Percentiles rank a stretch among this genome's conserved stretches.
These are phyloP conservation scores for Xanthorhoe spadicearia DNA, from an alignment of 2,888 invertebrate genomes.

Conservation along the genomic window DNA sequence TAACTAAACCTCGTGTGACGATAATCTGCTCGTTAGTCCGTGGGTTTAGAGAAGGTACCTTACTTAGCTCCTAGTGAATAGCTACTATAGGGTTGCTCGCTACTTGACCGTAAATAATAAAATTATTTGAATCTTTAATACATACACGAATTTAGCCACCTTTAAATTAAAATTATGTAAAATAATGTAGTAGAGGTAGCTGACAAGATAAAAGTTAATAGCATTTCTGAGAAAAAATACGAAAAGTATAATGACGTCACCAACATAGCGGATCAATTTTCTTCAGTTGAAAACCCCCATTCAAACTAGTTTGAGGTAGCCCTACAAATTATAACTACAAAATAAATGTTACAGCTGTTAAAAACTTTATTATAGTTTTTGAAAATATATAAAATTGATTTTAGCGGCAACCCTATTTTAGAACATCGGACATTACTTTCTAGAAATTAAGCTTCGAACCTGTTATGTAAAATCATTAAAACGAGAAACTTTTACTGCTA, in stretches of 20 bases:
- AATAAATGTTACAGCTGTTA: too few relatives aligned
- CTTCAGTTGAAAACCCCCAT: too few relatives aligned
- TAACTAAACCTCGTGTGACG: slow-evolving; percentile 34
- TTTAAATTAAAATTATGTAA: too few relatives aligned
- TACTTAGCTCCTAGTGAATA: background rate
- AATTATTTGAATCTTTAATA: too few relatives aligned
- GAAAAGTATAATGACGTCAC: too few relatives aligned
- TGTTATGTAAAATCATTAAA: background rate
- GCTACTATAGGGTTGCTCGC: background rate
- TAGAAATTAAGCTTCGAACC: background rate
- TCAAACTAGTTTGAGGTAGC: too few relatives aligned
- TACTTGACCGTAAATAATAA: background rate
- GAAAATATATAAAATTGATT: background rate
- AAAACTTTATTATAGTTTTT: background rate
- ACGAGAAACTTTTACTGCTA: background rate
- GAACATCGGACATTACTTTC: background rate
- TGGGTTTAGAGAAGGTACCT: background rate
- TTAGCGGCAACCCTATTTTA: background rate
- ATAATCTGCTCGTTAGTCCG: slow-evolving; percentile 37
- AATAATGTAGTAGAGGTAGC: too few relatives aligned
- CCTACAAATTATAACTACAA: too few relatives aligned
- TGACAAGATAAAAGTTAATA: too few relatives aligned
- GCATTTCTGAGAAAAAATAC: too few relatives aligned
- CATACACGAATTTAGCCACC: too few relatives aligned
- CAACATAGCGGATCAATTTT: too few relatives aligned